These are phyloP conservation scores for Belonocnema kinseyi DNA, from an alignment of 1,140 invertebrate species.

Conservation along the genomic window DNA sequence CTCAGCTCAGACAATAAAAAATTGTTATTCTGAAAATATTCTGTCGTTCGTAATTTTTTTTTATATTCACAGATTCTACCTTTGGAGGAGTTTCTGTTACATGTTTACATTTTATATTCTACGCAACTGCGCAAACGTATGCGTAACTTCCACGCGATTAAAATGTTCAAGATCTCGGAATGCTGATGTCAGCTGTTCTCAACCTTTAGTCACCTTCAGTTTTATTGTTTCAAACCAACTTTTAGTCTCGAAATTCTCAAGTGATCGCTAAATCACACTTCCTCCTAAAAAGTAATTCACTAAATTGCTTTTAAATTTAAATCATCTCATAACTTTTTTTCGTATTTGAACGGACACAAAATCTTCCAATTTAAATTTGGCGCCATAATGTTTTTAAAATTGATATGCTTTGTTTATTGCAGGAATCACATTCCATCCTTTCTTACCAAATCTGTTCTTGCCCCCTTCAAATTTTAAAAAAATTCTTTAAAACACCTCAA, in stretches of 20 bases:
- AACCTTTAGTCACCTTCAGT: neutral
- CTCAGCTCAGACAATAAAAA: too few species aligned
- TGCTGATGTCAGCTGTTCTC: neutral
- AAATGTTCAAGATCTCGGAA: conserved; percentile 4
- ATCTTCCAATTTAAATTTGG: too few species aligned
- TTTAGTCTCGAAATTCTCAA: neutral
- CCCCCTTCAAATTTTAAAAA: too few species aligned
- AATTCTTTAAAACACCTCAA: too few species aligned
- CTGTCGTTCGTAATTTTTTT: neutral
- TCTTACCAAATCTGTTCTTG: too few species aligned
- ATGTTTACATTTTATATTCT: conserved; percentile 1
- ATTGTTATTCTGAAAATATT: neutral
- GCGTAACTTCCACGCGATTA: neutral
- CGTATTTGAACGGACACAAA: too few species aligned
- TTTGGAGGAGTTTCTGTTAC: neutral
- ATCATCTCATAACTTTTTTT: too few species aligned
- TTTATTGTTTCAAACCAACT: neutral
- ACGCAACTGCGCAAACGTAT: conserved; percentile 6
- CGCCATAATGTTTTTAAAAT: too few species aligned
- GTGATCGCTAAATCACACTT: neutral
- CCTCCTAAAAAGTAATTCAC: too few species aligned
- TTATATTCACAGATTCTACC: neutral
- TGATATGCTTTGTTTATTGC: too few species aligned
- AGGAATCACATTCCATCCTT: too few species aligned
- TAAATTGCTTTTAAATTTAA: too few species aligned